Evolutionary conservation across 1,140 invertebrate species (phyloP), one percentile per base, ranked within the genome.

Genomic region (Chlorops oryzae): DNA sequence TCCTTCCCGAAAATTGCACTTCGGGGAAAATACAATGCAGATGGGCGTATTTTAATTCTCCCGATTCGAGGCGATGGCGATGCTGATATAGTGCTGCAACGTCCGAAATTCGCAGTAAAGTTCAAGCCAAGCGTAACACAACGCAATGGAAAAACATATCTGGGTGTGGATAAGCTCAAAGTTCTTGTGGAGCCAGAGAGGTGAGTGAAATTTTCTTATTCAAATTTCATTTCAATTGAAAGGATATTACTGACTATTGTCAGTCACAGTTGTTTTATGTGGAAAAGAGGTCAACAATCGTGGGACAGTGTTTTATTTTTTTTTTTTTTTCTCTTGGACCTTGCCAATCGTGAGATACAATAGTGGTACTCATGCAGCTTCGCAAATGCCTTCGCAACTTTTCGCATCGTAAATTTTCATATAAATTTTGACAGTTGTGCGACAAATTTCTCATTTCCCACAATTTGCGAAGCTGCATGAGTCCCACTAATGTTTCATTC

Each of bases 41-140:
- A 67, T 47, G 68, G 68, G 37, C 62, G 68, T 13, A 69, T 71
- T 38, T 47, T 71, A 6, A 63, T 71, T 25, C 51, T 71, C 35
- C 68, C 69, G 37, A 70, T 72, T 22, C 57, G 58, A 23, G 68
- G 68, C n/a, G 65, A 69, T 48, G 68, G 68, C 34, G 67, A 70
- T 49, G 67, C 67, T n/a, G 65, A 70, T 10, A 70, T 70, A 20
- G 52, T 56, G 5, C 50, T 70, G 23, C 53, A 61, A 27, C 60
- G 59, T 18, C 59, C 62, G 21, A 70, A 70, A 54, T 70, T 70
- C 34, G 63, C 67, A 7, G 65, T 64, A 2, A 70, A 70, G 43
- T 70, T 70, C 35, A 70, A 70, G 57, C 67, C 67, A 0, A 57
- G 45, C 21, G 46, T 62, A 5, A 57, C 64, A 25, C 28, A 38